phyloP scores from a whole-genome alignment of 1,140 invertebrate species.

The Eufriesea mexicana region DNA sequence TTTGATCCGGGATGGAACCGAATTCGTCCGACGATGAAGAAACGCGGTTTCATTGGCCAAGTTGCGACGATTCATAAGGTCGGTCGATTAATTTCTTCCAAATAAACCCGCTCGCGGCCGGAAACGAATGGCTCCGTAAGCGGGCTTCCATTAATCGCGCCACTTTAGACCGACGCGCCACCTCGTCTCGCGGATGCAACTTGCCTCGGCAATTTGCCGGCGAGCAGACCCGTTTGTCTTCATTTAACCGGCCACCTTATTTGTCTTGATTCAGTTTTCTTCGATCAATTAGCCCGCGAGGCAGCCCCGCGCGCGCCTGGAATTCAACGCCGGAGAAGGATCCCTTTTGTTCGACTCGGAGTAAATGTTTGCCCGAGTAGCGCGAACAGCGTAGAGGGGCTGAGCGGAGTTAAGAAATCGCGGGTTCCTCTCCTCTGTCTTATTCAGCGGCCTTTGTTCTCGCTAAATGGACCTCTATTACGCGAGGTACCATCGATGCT shows the following conservation, averaged over 20 bases:
- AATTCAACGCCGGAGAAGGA: slow-evolving; percentile 6
- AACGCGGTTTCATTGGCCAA: not conserved
- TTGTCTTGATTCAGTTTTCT: slow-evolving; percentile 37
- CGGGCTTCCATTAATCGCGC: slow-evolving; percentile 25
- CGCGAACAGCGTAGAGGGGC: not conserved
- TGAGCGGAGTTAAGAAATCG: not conserved
- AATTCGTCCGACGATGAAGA: not conserved
- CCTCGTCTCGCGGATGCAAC: slow-evolving; percentile 13
- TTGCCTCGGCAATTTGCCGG: slow-evolving; percentile 8
- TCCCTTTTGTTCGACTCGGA: slow-evolving; percentile 5
- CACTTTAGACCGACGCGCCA: slow-evolving; percentile 14
- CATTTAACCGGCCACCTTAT: slow-evolving; percentile 15
- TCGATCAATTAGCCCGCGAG: slow-evolving; percentile 24
- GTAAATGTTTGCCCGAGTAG: not conserved
- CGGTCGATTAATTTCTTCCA: slow-evolving; percentile 18
- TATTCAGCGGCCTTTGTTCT: not conserved
- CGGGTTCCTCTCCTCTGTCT: not conserved
- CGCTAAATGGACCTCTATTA: not conserved
- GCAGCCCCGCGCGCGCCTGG: not conserved
- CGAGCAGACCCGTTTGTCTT: slow-evolving; percentile 13
- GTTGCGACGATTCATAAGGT: not conserved
- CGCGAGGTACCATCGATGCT: not conserved
- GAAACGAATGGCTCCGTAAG: not conserved
- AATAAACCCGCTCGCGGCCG: not conserved
- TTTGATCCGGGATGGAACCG: not conserved